Base-by-base conservation (phyloP, 2,888 invertebrate genomes). In the Gisinianus flammeolus region DNA sequence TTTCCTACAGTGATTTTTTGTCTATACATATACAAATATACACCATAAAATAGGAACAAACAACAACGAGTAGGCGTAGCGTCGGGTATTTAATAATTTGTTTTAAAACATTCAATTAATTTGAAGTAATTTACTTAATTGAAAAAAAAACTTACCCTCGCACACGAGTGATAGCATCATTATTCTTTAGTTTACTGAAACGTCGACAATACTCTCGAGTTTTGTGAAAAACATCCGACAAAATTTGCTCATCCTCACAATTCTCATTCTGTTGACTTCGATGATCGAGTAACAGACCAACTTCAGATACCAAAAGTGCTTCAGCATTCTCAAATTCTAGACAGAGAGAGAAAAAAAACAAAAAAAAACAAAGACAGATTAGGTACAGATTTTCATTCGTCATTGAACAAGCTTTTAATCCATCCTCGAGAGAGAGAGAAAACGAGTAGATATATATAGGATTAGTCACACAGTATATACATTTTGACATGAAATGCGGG, bases 191-290 rank as follows among this genome's bases (percentile, higher is more conserved):
- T 87, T 97, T 96, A 79, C 97, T 93, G 87, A 98, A 98, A 86
- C 97, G 91, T 85, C 97, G 93, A 6, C 97, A 97, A 87, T 99
- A 98, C 66, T 95, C 96, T 31, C 96, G 90, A 0, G 98, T 99
- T 87, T 99, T 99, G 92, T 96, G 94, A 87, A 99, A 99, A 10
- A 98, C 98, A 87, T 98, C 98, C 0, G 97, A 97, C 87, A 99
- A 94, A 87, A 98, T 98, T 87, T 98, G 98, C 86, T 97, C 96
- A 85, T 99, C 99, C 87, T 99, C 98, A 2, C 97, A 96, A 35
- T 94, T 96, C 88, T 99, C 98, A 87, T 98, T 98, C 88, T 98
- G 98, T 52, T 94, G 94, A 87, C 98, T 97, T 75, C 99, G 91
- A 88, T 99, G 98, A 86, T 98, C 97, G 85, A 99, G 88, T 85